Evolutionary conservation across 2,113 vertebrate genomes (phyloP), one percentile per base, ranked within the genome.

Genomic region (Chitala chitala): DNA sequence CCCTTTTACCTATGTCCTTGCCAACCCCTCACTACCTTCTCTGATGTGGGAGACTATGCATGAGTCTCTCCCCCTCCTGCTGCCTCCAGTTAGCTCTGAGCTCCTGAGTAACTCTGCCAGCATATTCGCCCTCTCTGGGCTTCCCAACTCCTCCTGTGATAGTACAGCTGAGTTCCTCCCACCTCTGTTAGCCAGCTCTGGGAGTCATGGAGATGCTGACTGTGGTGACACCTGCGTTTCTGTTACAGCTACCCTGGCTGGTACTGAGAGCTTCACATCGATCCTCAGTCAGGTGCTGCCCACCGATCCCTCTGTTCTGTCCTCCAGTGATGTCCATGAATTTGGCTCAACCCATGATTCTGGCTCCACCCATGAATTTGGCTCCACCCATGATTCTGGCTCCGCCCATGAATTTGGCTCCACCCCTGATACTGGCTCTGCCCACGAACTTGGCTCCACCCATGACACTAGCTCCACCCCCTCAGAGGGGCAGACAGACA

Each of bases 221-320:
- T 76, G 82, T 75, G 86, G 82, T 88, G 83, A 90, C 79, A 75
- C 58, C 24, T 83, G 74, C 80, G 50, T 91, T 91, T 92, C 90
- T 87, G 75, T 93, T 90, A 84, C 84, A 73, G 84, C 87, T 80
- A 68, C 83, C 82, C 74, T 83, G 81, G 78, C 90, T 75, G 78
- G 46, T 79, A 81, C 61, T 80, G 81, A 83, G 77, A 84, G 79
- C 78, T 76, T 83, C 76, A 71, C 87, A 84, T 83, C 83, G 77
- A 29, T 83, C 78, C 77, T 83, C 80, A 82, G 77, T 77, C 77
- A 84, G 36, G 79, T 80, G n/a, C 38, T 82, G 88, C 84, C 87
- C 78, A 77, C 88, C 80, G 75, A 85, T 79, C 79, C 87, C 81
- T 78, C 87, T 72, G 81, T 82, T 48, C 77, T 86, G 78, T 82